Base-by-base conservation (phyloP, 2,888 invertebrate species). In the Watsonalla binaria region DNA sequence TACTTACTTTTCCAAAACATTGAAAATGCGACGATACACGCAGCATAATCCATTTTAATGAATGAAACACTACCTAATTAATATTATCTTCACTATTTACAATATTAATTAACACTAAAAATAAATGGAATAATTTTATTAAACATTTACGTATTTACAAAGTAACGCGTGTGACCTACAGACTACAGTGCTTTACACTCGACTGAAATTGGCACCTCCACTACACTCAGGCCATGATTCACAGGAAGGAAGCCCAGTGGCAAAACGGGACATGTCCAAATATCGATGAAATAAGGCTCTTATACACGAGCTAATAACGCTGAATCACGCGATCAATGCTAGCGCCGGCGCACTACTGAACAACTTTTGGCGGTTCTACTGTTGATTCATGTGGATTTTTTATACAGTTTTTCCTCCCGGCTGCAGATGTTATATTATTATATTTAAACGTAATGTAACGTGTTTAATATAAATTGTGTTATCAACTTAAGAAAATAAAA, bases 241-340 rank as follows among this genome's bases (percentile, higher is more conserved):
- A 88, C 85, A 85, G 87, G 84, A 84, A 82, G 84, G 78, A 78
- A 74, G 66, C 74, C 63, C 78, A 80, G 77, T 75, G 70, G 80
- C 75, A 65, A 81, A 88, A 86, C 84, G 87, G 88, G 78, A 76
- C 81, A 87, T 82, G 80, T 84, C 75, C 78, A 74, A 80, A 80
- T 76, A 75, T 63, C 74, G 66, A 62, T 63, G 66, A 74, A 82
- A 77, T 77, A 65, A 68, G 75, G 69, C 68, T 76, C 75, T 78
- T 73, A 72, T 65, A 62, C 60, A 58, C 63, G 61, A 67, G 62
- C 68, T 45, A 61, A 64, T 77, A 72, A 56, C 69, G 78, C 69
- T 78, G 85, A 86, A 63, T 84, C 86, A 80, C 67, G 75, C 84
- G 84, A 74, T 85, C 86, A 78, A 80, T 80, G 67, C 68, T 78